Evolutionary conservation across 1,140 invertebrate genomes (phyloP).

Genomic region (Nephotettix cincticeps): DNA sequence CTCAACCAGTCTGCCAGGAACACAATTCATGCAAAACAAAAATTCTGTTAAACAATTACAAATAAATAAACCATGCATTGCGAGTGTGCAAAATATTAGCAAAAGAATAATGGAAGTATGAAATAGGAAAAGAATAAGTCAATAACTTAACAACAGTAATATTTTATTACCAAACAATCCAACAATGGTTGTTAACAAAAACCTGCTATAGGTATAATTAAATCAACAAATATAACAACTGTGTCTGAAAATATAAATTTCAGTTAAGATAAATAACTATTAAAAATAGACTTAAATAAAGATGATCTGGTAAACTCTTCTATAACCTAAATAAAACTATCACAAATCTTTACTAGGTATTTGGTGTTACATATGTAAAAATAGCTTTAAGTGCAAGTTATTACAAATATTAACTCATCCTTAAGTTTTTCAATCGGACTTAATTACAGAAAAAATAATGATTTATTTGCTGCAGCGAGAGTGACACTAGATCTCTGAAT

Average conservation of each 20-base stretch:
- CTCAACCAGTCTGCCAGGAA: background rate
- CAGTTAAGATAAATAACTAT: too few species aligned
- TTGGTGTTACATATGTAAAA: too few species aligned
- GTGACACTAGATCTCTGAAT: too few species aligned
- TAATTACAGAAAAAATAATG: too few species aligned
- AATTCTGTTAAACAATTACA: background rate
- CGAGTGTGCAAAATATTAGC: background rate
- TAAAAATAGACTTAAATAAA: too few species aligned
- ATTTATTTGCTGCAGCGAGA: too few species aligned
- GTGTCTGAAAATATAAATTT: background rate
- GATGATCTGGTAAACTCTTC: too few species aligned
- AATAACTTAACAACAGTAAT: background rate
- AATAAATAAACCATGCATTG: background rate
- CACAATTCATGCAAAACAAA: background rate
- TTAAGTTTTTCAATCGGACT: too few species aligned
- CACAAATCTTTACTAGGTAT: too few species aligned
- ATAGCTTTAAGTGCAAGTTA: too few species aligned
- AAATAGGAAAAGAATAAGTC: background rate
- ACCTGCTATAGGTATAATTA: background rate
- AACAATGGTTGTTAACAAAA: background rate
- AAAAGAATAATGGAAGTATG: background rate
- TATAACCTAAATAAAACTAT: too few species aligned
- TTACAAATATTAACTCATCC: too few species aligned
- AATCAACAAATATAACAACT: background rate
- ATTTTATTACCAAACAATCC: background rate